Percentiles rank a stretch among this genome's conserved stretches.
Evolutionary conservation across 2,888 invertebrate genomes (phyloP).

Genomic region (Ligdia adustata): DNA sequence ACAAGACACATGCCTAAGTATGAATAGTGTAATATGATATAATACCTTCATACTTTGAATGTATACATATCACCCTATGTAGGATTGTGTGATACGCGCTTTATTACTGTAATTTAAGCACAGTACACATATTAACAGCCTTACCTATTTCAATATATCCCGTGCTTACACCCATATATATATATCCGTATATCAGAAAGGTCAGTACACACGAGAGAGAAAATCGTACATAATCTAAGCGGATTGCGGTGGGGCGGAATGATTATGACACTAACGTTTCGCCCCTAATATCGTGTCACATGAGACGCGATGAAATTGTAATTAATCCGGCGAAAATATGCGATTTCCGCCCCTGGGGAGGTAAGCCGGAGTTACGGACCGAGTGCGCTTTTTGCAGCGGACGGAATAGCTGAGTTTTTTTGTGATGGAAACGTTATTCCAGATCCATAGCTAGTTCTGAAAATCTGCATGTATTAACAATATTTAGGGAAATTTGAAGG

Average conservation of each 20-base stretch:
- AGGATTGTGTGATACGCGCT: too few relatives aligned
- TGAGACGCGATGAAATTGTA: constrained; percentile 48
- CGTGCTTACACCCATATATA: neutral
- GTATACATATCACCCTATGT: too few relatives aligned
- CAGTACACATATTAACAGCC: neutral
- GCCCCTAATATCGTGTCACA: constrained; percentile 41
- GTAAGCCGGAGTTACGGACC: constrained; percentile 28
- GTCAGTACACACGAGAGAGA: constrained; percentile 12
- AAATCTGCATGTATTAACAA: too few relatives aligned
- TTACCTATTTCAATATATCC: neutral
- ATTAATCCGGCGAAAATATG: constrained; percentile 67
- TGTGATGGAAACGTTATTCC: too few relatives aligned
- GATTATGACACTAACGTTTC: constrained; percentile 38
- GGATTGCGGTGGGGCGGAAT: constrained; percentile 29
- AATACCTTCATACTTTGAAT: too few relatives aligned
- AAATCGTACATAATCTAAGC: constrained; percentile 34
- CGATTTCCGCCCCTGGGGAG: constrained; percentile 53
- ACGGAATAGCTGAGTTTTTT: too few relatives aligned
- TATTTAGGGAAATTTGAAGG: too few relatives aligned
- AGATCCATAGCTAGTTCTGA: too few relatives aligned
- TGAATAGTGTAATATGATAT: too few relatives aligned
- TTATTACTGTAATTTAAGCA: too few relatives aligned
- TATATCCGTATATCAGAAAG: neutral
- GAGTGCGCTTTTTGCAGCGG: constrained; percentile 9
- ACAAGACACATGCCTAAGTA: too few relatives aligned